Evolutionary conservation across 2,888 invertebrate genomes (phyloP).

Genomic region (Aproaerema taeniolella): DNA sequence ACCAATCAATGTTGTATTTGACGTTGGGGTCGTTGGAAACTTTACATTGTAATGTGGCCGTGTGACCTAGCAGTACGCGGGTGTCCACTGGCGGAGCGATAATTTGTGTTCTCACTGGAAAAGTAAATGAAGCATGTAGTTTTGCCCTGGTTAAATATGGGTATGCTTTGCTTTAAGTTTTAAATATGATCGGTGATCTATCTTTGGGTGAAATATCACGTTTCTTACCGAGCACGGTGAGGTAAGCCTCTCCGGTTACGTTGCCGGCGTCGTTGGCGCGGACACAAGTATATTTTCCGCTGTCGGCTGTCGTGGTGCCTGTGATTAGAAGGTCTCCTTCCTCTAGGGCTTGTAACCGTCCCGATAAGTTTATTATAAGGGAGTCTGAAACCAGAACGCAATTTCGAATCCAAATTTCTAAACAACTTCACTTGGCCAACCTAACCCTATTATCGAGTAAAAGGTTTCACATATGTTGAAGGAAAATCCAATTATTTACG

Average conservation of each 20-base stretch:
- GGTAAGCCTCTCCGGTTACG: conserved; percentile 87
- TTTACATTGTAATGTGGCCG: conserved; percentile 95
- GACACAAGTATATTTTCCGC: conserved; percentile 92
- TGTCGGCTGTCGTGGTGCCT: conserved; percentile 88
- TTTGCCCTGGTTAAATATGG: background rate
- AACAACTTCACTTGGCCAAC: no score
- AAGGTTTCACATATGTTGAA: no score
- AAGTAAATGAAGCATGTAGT: conserved; percentile 20
- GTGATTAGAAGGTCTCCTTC: conserved; percentile 93
- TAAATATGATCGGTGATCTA: no score
- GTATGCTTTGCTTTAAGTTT: background rate
- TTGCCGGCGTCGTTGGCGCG: conserved; percentile 94
- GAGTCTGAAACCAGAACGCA: conserved; percentile 69
- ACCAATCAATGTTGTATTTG: conserved; percentile 92
- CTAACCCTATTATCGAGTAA: no score
- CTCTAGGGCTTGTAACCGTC: conserved; percentile 90
- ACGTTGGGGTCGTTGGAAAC: conserved; percentile 94
- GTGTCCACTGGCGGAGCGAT: conserved; percentile 95
- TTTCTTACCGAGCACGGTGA: conserved; percentile 86
- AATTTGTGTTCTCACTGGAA: conserved; percentile 93
- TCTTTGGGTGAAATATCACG: no score
- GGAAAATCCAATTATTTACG: no score
- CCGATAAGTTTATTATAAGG: conserved; percentile 72
- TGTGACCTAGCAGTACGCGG: conserved; percentile 93
- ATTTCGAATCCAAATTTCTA: no score